These are phyloP conservation scores for Aphidius colemani DNA, from an alignment of 2,888 invertebrate genomes.

Conservation along the genomic window DNA sequence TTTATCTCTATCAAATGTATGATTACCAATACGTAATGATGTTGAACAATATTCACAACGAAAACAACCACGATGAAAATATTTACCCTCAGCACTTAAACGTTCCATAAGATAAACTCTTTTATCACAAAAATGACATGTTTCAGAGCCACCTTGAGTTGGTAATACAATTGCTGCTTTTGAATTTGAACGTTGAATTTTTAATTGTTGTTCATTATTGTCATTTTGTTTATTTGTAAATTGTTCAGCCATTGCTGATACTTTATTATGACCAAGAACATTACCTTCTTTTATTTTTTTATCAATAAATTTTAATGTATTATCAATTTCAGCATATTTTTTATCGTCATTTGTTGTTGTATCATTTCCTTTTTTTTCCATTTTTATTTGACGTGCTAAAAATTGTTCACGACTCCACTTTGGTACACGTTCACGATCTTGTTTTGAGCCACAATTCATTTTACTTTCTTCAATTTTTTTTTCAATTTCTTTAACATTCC, in stretches of 20 bases:
- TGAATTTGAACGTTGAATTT: slow-evolving; percentile 64
- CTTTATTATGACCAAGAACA: slow-evolving; percentile 74
- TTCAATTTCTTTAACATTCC: slow-evolving; percentile 90
- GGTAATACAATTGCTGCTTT: slow-evolving; percentile 68
- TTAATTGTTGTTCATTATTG: slow-evolving; percentile 57
- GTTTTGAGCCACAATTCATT: slow-evolving; percentile 67
- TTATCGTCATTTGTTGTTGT: slow-evolving; percentile 64
- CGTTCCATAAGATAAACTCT: slow-evolving; percentile 94
- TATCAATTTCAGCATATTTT: slow-evolving; percentile 76
- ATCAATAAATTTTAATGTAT: slow-evolving; percentile 72
- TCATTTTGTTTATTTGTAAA: slow-evolving; percentile 66
- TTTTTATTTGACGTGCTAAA: slow-evolving; percentile 71
- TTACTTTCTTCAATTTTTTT: slow-evolving; percentile 83
- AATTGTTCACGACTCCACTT: slow-evolving; percentile 88
- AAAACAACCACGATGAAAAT: slow-evolving; percentile 92
- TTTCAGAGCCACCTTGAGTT: slow-evolving; percentile 72
- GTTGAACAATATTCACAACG: slow-evolving; percentile 91
- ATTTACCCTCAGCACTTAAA: slow-evolving; percentile 85
- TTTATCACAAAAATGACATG: slow-evolving; percentile 87
- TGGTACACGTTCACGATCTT: slow-evolving; percentile 75
- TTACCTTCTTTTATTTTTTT: slow-evolving; percentile 79
- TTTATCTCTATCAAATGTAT: slow-evolving; percentile 57
- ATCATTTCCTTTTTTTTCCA: slow-evolving; percentile 69
- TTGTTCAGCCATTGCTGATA: slow-evolving; percentile 86
- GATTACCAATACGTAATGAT: slow-evolving; percentile 73